phyloP scores from a whole-genome alignment of 92 coral and sea anemone genomes.

The Pocillopora grandis region DNA sequence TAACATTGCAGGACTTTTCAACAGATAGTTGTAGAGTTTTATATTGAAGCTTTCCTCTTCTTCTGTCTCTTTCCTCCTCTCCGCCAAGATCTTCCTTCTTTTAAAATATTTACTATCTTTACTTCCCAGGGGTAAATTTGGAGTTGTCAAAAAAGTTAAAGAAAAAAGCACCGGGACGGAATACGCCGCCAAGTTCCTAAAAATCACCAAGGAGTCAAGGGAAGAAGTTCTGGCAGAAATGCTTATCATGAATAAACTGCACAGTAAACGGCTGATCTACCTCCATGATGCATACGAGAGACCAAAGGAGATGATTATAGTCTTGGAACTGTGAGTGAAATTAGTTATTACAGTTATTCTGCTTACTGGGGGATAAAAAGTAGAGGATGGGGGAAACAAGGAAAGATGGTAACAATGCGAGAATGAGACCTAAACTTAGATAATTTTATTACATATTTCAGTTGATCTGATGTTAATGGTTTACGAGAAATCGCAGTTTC shows the following conservation, averaged over 20 bases:
- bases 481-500: too few species aligned
- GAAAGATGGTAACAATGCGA: background rate
- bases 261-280: constrained; percentile 88
- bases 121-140: constrained; percentile 65
- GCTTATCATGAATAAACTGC: constrained; percentile 94
- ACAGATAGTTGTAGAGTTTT: too few species aligned
- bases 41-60: too few species aligned
- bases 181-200: constrained; percentile 94
- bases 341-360: background rate
- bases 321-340: constrained; percentile 89
- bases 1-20: too few species aligned
- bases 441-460: too few species aligned
- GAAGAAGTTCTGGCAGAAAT: constrained; percentile 93
- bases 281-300: constrained; percentile 94
- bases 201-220: constrained; percentile 86
- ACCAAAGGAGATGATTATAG: constrained; percentile 94
- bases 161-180: constrained; percentile 82
- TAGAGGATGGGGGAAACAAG: background rate
- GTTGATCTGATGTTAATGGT: too few species aligned
- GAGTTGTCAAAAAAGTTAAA: constrained; percentile 90
- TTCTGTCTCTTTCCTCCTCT: too few species aligned
- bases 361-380: background rate
- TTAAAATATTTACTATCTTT: too few species aligned
- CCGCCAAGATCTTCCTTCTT: too few species aligned
- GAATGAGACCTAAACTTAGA: too few species aligned